Percentiles rank a stretch among this genome's conserved stretches.
Conservation (phyloP, 2,888 invertebrate species). For the Sinotaia quadrata region DNA sequence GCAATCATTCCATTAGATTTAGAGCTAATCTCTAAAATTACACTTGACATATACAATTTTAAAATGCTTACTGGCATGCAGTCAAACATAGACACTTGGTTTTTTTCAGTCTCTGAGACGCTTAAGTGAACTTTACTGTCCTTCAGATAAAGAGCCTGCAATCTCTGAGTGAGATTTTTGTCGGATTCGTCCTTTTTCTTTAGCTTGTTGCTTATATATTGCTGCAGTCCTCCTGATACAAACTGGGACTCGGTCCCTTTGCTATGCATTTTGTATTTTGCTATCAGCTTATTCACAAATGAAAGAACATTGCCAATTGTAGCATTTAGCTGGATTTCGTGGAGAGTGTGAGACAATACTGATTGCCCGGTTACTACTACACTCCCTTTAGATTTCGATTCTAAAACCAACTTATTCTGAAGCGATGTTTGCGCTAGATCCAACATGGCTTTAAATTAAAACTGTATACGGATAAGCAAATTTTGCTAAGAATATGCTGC, state of each 20-base stretch:
- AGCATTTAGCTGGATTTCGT: too few species aligned
- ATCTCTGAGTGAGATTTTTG: constrained; percentile 18
- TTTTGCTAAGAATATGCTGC: neutral
- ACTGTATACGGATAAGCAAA: too few species aligned
- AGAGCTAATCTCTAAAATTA: too few species aligned
- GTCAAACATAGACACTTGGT: constrained; percentile 26
- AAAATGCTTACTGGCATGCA: constrained; percentile 39
- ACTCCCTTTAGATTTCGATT: too few species aligned
- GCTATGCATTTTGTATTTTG: constrained; percentile 58
- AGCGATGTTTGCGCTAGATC: too few species aligned
- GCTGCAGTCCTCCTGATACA: constrained; percentile 59
- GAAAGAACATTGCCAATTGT: constrained; percentile 9
- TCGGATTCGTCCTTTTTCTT: constrained; percentile 25
- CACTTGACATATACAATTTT: too few species aligned
- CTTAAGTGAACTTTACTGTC: constrained; percentile 17
- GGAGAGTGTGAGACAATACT: too few species aligned
- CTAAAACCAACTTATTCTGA: too few species aligned
- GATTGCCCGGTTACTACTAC: too few species aligned
- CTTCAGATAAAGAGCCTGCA: constrained; percentile 33
- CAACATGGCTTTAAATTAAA: too few species aligned
- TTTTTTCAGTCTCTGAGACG: neutral
- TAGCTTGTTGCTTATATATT: constrained; percentile 52
- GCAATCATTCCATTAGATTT: too few species aligned
- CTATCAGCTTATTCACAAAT: constrained; percentile 52
- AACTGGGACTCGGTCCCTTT: constrained; percentile 46